Evolutionary conservation across 1,140 invertebrate genomes (phyloP).

Genomic region (Periplaneta americana): DNA sequence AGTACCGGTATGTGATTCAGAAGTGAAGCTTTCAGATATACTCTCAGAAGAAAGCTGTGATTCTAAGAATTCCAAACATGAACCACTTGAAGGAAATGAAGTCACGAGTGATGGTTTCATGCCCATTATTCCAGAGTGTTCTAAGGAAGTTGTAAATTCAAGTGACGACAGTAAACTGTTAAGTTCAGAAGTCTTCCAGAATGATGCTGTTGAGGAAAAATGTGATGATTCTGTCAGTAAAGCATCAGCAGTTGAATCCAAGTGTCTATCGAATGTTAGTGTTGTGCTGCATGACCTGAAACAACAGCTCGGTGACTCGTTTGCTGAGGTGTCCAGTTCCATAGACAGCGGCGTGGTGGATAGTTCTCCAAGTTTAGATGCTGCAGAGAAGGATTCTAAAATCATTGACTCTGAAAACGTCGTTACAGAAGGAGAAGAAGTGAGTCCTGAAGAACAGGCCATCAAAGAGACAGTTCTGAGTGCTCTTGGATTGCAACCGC

Average conservation of each 20-base stretch:
- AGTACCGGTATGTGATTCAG: too few species aligned
- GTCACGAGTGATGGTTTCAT: background rate
- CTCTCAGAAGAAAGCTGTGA: background rate
- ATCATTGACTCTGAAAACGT: background rate
- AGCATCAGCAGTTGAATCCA: background rate
- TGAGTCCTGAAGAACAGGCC: conserved; percentile 49
- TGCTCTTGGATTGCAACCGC: conserved; percentile 55
- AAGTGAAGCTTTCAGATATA: background rate
- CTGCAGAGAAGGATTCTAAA: background rate
- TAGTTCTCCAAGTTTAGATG: background rate
- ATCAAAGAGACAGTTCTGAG: conserved; percentile 57
- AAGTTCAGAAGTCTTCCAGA: background rate
- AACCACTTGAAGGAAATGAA: too few species aligned
- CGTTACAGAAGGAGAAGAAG: conserved; percentile 22
- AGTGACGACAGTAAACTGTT: background rate
- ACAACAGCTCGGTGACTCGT: background rate
- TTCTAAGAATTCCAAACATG: background rate
- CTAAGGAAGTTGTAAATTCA: background rate
- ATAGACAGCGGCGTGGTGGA: background rate
- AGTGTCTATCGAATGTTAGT: background rate
- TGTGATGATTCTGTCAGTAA: too few species aligned
- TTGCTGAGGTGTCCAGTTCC: background rate
- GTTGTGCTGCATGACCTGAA: background rate
- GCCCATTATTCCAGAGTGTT: background rate
- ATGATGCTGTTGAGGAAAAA: background rate